Base-by-base conservation (phyloP, 2,888 invertebrate genomes). In the Zhuqinia jingwanae region DNA sequence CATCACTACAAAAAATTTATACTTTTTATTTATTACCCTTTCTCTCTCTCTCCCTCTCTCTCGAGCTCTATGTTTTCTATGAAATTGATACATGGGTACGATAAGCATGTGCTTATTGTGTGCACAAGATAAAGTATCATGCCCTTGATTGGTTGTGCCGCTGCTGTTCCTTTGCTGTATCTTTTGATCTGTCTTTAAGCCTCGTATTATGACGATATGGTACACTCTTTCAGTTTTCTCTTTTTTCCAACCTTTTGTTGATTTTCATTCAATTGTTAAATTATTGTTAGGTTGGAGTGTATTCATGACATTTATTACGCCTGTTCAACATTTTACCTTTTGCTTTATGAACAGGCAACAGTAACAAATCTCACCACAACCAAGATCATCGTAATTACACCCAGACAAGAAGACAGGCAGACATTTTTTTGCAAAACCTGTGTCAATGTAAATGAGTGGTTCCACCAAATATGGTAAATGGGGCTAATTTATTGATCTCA, bases 401-500 rank as follows among this genome's bases (percentile, higher is more conserved):
- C 3, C 63, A 13, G 30, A 27, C 63, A 63, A 27, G 15, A n/a
- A 36, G 36, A 6, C 36, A 36, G 3, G 36, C 36, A 36, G 5
- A 36, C 3, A 36, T n/a, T n/a, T n/a, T n/a, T 50, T 50, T 10
- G 53, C 50, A 27, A n/a, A 75, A 53, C 53, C n/a, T 27, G n/a
- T 30, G 30, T 17, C 27, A 27, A 53, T 75, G 75, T 53, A 25
- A 75, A 75, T 53, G 53, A 75, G 27, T 79, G 50, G 10, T 17
- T 0, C 1, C 36, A 36, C 81, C 73, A 70, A 73, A 81, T 30
- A 58, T 36, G 81, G 81, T n/a, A 81, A 81, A 81, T 81, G 81
- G 45, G 68, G 68, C 70, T 70, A 81, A 81, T 81, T 81, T 81
- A 81, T 58, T 73, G 73, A 53, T 73, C 50, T 75, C 20, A 17